Evolutionary conservation across 2,888 invertebrate species (phyloP).

Genomic region (Pedicia rivosa): DNA sequence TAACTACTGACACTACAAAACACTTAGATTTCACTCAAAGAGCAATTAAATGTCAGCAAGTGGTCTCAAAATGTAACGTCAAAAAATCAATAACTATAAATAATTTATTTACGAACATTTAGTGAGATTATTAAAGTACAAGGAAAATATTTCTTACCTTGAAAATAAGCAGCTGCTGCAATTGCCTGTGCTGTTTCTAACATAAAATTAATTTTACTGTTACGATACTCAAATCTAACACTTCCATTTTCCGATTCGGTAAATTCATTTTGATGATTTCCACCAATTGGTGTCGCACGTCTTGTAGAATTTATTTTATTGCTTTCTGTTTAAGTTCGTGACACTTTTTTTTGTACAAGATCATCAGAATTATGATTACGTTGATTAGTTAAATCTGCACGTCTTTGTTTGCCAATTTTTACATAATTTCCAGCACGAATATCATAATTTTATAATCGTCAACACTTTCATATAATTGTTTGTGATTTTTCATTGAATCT

Average conservation of each 20-base stretch:
- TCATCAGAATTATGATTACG: not conserved
- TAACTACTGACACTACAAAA: too few relatives aligned
- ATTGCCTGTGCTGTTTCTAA: slow-evolving; percentile 23
- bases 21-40: too few relatives aligned
- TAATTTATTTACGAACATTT: too few relatives aligned
- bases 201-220: slow-evolving; percentile 23
- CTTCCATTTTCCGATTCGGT: slow-evolving; percentile 8
- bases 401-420: not conserved
- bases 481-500: too few relatives aligned
- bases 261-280: slow-evolving; percentile 12
- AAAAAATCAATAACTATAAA: too few relatives aligned
- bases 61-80: too few relatives aligned
- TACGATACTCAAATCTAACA: slow-evolving; percentile 15
- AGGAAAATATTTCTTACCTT: too few relatives aligned
- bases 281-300: slow-evolving; percentile 7
- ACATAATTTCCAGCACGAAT: slow-evolving; percentile 1
- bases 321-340: not conserved
- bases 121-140: too few relatives aligned
- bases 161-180: slow-evolving; percentile 24
- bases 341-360: too few relatives aligned
- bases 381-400: not conserved
- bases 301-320: not conserved
- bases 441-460: not conserved
- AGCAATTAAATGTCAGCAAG: too few relatives aligned
- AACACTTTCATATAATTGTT: slow-evolving; percentile 1